Conservation (phyloP, 2,113 vertebrate species). For the Mionectes macconnelli region DNA sequence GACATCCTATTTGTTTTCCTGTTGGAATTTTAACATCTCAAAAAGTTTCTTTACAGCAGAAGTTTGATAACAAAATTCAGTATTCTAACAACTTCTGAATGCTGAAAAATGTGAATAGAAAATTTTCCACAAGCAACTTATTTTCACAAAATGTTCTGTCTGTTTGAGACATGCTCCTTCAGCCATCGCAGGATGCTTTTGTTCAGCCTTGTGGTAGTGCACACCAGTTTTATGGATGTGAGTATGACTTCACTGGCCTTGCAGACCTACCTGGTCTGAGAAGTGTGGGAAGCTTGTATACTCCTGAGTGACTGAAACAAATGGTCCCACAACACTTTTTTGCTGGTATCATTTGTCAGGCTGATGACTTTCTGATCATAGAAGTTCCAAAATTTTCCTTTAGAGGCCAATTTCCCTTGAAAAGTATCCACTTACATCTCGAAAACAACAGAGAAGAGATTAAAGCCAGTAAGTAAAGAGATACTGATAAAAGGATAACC, state of each 20-base stretch:
- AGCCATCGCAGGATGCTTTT: not conserved
- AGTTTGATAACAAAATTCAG: not conserved
- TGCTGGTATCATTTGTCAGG: not conserved
- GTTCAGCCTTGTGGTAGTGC: not conserved
- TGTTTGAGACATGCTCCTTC: not conserved
- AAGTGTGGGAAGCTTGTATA: not conserved
- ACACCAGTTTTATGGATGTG: not conserved
- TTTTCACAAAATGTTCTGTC: not conserved
- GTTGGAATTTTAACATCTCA: not conserved
- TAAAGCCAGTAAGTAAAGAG: not conserved
- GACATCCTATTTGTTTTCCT: not conserved
- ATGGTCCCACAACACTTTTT: not conserved
- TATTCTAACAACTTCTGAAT: not conserved
- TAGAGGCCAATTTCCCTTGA: not conserved
- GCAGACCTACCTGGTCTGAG: not conserved
- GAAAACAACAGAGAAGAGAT: not conserved
- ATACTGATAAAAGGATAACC: not conserved
- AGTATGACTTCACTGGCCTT: not conserved
- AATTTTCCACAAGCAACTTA: not conserved
- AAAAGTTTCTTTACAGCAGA: not conserved
- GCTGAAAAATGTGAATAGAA: not conserved
- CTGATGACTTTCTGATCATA: not conserved
- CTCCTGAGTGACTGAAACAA: not conserved
- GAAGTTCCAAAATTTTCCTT: not conserved
- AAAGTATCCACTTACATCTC: not conserved